Percentiles rank a stretch among this genome's conserved stretches.
Conservation (phyloP, 2,888 invertebrate species). For the Coenonympha glycerion region DNA sequence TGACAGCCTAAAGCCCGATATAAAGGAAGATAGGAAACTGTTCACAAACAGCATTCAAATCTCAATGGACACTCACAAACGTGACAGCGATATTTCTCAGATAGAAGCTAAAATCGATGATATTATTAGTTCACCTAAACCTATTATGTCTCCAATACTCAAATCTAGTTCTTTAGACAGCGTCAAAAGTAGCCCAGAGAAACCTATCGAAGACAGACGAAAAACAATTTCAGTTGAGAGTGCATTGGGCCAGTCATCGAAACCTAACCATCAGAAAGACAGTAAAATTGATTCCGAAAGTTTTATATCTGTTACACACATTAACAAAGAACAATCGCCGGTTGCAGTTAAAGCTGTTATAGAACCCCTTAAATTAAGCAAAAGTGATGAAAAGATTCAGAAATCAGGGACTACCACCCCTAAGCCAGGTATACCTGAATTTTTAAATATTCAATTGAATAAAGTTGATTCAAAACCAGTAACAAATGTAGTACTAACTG, state of each 20-base stretch:
- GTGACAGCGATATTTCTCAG: conserved; percentile 70
- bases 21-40: conserved; percentile 55
- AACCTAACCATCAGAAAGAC: conserved; percentile 39
- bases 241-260: conserved; percentile 46
- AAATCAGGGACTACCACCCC: conserved; percentile 37
- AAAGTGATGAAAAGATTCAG: conserved; percentile 58
- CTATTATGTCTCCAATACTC: conserved; percentile 67
- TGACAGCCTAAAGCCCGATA: conserved; percentile 65
- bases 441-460: conserved; percentile 82
- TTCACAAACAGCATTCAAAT: conserved; percentile 66
- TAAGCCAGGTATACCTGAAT: conserved; percentile 77
- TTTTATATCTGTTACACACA: conserved; percentile 75
- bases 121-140: conserved; percentile 73
- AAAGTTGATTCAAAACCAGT: conserved; percentile 79
- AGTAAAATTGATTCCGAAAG: conserved; percentile 54
- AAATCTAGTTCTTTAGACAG: conserved; percentile 77
- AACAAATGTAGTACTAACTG: conserved; percentile 80
- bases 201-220: conserved; percentile 59
- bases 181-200: conserved; percentile 75
- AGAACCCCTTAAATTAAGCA: conserved; percentile 48
- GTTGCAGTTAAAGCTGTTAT: conserved; percentile 35
- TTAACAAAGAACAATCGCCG: conserved; percentile 66
- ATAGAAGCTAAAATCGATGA: conserved; percentile 75
- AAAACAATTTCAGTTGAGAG: conserved; percentile 73
- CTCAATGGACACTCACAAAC: conserved; percentile 55